Percentiles rank a stretch among this genome's conserved stretches.
Evolutionary conservation across 2,888 invertebrate genomes (phyloP).

Genomic region (Listrodromus nycthemerus): DNA sequence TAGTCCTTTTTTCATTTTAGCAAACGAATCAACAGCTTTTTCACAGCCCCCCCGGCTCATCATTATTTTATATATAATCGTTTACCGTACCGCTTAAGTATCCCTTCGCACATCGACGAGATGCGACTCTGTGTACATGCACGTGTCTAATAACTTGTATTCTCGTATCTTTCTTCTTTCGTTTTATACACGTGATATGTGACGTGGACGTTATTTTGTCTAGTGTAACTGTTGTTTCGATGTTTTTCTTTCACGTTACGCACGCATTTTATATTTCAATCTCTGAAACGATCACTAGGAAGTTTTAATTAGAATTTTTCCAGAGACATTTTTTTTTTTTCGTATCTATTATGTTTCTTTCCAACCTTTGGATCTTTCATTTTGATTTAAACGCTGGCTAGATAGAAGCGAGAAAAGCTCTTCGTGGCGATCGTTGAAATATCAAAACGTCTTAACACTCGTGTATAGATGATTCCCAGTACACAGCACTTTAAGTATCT

Average conservation of each 20-base stretch:
- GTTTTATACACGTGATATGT: slow-evolving; percentile 58
- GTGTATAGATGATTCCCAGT: slow-evolving; percentile 5
- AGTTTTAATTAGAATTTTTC: not conserved
- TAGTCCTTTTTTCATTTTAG: slow-evolving; percentile 15
- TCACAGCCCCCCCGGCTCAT: slow-evolving; percentile 70
- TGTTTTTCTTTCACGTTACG: not conserved
- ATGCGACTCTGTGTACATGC: slow-evolving; percentile 59
- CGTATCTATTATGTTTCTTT: not conserved
- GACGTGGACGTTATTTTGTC: slow-evolving; percentile 48
- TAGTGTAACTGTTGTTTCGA: slow-evolving; percentile 19
- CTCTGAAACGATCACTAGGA: not conserved
- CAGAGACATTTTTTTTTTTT: not conserved
- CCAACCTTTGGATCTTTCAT: not conserved
- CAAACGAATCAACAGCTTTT: slow-evolving; percentile 67
- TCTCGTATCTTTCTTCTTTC: slow-evolving; percentile 11
- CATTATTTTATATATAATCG: slow-evolving; percentile 45
- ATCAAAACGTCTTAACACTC: not conserved
- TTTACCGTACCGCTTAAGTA: slow-evolving; percentile 67
- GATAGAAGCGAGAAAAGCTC: not conserved
- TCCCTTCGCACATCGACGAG: slow-evolving; percentile 55
- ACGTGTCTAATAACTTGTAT: slow-evolving; percentile 17
- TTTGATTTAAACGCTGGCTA: not conserved
- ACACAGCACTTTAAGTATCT: slow-evolving; percentile 57
- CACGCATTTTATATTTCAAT: not conserved
- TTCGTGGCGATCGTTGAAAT: not conserved